Percentiles rank a stretch among this genome's conserved stretches.
These are phyloP conservation scores for Drosophila teissieri DNA, from an alignment of 1,140 invertebrate genomes.

Conservation along the genomic window DNA sequence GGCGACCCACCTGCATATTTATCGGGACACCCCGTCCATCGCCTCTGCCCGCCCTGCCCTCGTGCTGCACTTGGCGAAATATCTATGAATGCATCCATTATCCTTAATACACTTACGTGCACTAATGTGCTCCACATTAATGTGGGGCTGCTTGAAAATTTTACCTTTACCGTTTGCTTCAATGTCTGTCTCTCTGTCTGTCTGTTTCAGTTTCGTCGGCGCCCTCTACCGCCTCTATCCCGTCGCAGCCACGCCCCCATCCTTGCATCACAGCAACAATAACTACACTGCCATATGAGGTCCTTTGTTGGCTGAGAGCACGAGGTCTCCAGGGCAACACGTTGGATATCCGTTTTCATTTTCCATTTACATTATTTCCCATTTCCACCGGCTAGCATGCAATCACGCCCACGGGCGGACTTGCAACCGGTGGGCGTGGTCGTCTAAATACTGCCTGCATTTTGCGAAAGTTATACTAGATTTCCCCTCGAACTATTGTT, in stretches of 20 bases:
- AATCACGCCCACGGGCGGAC: constrained; percentile 25
- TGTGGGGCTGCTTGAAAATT: constrained; percentile 74
- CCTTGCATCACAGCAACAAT: constrained; percentile 11
- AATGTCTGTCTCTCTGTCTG: constrained; percentile 4
- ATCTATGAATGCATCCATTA: constrained; percentile 83
- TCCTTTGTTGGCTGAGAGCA: constrained; percentile 21
- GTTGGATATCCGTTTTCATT: constrained; percentile 49
- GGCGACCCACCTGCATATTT: constrained; percentile 15
- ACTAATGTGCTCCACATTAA: constrained; percentile 82
- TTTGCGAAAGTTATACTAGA: constrained; percentile 9
- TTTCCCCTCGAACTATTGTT: background rate
- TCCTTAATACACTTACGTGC: constrained; percentile 82
- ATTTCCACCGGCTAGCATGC: constrained; percentile 22
- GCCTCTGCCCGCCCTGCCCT: background rate
- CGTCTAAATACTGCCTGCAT: constrained; percentile 24
- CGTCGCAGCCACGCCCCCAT: constrained; percentile 14
- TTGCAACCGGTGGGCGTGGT: constrained; percentile 19
- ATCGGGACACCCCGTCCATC: constrained; percentile 3
- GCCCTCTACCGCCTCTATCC: background rate
- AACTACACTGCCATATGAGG: constrained; percentile 5
- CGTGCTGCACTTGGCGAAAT: constrained; percentile 50
- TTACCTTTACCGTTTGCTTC: constrained; percentile 42
- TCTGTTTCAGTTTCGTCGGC: constrained; percentile 8
- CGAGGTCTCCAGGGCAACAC: constrained; percentile 42
- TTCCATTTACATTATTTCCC: constrained; percentile 38